Base-by-base conservation (phyloP, 2,888 invertebrate species). In the Mayetiola destructor region DNA sequence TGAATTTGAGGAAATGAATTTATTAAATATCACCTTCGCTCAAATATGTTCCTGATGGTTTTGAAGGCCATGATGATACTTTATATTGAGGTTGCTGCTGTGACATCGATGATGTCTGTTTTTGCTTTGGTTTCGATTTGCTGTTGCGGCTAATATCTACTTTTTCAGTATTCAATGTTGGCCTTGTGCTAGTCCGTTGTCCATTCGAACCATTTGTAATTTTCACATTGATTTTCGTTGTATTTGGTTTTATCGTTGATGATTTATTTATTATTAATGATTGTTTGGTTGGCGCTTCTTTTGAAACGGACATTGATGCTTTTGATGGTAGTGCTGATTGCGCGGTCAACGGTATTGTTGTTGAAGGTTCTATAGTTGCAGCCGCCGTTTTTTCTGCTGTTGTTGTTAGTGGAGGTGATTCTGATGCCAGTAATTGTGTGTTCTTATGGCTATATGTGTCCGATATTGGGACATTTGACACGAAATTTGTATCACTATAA, bases 1-100 rank as follows among this genome's bases (percentile, higher is more conserved):
- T 18, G 20, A 39, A 39, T 27, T n/a, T n/a, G 5, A 20, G 27
- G 48, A n/a, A 42, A 42, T 27, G 48, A 48, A n/a, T 48, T 27
- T 48, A 48, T 48, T 48, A 27, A 48, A 48, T 27, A 48, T 48
- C 48, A 48, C 48, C 48, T 48, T 48, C 48, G 48, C 23, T 48
- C 27, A 48, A 27, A 48, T 42, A 23, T 42, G 27, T 48, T 48
- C 48, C 48, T 23, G 27, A n/a, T 48, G 48, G 48, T 48, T 48
- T 48, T 48, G 48, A 48, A 23, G 48, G 48, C 48, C 48, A 27
- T 27, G 48, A 42, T 42, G n/a, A 42, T 23, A 23, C 48, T 48
- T 48, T 48, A 27, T 48, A 27, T 10, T 42, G 42, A 4, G 21
- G 42, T 12, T 48, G 48, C 27, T 39, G 16, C 18, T 39, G 39